Conservation (phyloP, 2,888 invertebrate species). For the Biston stratarius region DNA sequence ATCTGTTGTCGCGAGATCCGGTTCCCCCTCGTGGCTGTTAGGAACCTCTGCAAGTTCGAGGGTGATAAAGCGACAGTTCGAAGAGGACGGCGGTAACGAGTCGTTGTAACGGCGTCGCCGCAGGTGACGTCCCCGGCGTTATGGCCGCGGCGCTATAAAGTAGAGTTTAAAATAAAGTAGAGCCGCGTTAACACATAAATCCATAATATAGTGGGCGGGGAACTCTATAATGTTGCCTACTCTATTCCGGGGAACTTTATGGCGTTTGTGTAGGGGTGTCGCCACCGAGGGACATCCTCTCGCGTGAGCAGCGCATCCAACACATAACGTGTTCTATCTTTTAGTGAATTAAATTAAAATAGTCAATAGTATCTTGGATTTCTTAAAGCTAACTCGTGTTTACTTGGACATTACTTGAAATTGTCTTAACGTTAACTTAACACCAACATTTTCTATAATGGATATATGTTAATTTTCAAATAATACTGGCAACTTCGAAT, state of each 20-base stretch:
- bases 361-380: too few species aligned
- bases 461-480: too few species aligned
- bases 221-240: constrained; percentile 30
- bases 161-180: constrained; percentile 24
- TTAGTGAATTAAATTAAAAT: too few species aligned
- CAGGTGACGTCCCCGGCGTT: constrained; percentile 10
- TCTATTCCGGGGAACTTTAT: constrained; percentile 27
- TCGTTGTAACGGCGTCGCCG: constrained; percentile 6
- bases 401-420: too few species aligned
- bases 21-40: neutral
- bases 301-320: neutral
- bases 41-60: neutral
- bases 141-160: constrained; percentile 16
- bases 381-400: too few species aligned
- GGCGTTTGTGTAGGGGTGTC: constrained; percentile 18
- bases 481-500: too few species aligned
- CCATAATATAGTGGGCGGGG: constrained; percentile 19
- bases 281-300: neutral
- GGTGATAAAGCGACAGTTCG: neutral
- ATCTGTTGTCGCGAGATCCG: neutral
- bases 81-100: constrained; percentile 2
- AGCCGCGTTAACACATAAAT: constrained; percentile 17
- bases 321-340: too few species aligned
- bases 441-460: too few species aligned
- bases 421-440: too few species aligned